A percentile compares a stretch with the other conserved stretches of the same genome.
phyloP scores from a whole-genome alignment of 2,888 invertebrate genomes.

The Hydraecia micacea region DNA sequence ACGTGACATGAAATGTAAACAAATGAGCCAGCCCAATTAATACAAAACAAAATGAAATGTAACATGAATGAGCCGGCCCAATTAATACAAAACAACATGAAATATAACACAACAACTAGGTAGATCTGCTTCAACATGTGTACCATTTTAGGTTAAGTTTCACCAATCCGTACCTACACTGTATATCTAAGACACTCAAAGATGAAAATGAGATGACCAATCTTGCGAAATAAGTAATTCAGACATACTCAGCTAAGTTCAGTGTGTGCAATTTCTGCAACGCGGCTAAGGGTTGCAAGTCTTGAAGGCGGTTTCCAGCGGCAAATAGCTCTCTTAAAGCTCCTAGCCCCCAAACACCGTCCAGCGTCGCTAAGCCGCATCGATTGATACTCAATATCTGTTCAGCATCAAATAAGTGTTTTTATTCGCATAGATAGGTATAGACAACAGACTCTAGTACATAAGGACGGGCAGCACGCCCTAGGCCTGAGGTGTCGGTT shows the following conservation, averaged over 20 bases:
- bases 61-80: too few species aligned
- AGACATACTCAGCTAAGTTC: slow-evolving; percentile 84
- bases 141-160: too few species aligned
- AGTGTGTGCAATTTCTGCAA: slow-evolving; percentile 90
- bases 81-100: too few species aligned
- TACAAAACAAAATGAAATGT: too few species aligned
- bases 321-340: slow-evolving; percentile 91
- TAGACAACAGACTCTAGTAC: not conserved
- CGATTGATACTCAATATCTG: slow-evolving; percentile 90
- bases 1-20: too few species aligned
- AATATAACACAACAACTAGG: too few species aligned
- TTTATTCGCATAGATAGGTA: not conserved
- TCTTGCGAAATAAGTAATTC: not conserved
- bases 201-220: not conserved
- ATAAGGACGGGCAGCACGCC: not conserved
- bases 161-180: too few species aligned
- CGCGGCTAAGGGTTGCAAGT: slow-evolving; percentile 91
- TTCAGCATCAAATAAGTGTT: slow-evolving; percentile 13
- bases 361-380: slow-evolving; percentile 92
- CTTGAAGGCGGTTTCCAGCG: slow-evolving; percentile 91
- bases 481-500: not conserved
- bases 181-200: not conserved
- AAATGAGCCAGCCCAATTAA: too few species aligned
- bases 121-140: too few species aligned
- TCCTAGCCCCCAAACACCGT: slow-evolving; percentile 92